A percentile compares a stretch with the other conserved stretches of the same genome.
phyloP scores from a whole-genome alignment of 2,797 vertebrate species.

The Pangasius krempfi region DNA sequence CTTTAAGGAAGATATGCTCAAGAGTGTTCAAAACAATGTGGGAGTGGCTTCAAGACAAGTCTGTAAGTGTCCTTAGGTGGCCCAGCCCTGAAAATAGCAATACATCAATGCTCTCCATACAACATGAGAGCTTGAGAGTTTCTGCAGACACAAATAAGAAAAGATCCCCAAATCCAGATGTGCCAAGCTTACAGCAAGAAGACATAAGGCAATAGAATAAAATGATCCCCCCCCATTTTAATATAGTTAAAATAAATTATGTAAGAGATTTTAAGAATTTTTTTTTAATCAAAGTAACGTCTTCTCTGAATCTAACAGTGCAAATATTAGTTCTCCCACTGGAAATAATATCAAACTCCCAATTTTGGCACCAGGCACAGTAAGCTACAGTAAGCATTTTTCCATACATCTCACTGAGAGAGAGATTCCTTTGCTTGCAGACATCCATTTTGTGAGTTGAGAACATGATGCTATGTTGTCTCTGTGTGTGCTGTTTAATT shows the following conservation, averaged over 20 bases:
- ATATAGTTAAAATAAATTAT: neutral
- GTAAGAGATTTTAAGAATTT: neutral
- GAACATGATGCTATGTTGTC: neutral
- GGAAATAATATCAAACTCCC: neutral
- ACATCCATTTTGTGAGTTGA: conserved; percentile 4
- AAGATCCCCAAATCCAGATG: neutral
- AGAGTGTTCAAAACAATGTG: neutral
- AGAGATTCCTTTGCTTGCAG: neutral
- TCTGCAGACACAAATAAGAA: neutral
- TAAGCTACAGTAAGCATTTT: conserved; percentile 3
- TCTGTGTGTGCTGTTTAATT: conserved; percentile 19
- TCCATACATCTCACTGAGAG: neutral
- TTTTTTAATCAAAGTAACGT: neutral
- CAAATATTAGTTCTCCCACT: neutral
- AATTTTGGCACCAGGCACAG: neutral
- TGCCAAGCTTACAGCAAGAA: neutral
- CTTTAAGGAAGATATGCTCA: neutral
- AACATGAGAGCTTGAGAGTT: neutral
- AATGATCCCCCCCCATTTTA: neutral
- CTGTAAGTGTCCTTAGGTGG: neutral
- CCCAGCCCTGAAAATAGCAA: neutral
- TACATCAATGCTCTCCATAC: neutral
- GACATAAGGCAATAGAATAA: neutral
- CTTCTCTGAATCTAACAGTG: neutral
- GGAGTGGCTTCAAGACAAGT: neutral